Evolutionary conservation across 2,113 vertebrate genomes (phyloP), one percentile per base, ranked within the genome.

Genomic region (Propithecus coquereli): DNA sequence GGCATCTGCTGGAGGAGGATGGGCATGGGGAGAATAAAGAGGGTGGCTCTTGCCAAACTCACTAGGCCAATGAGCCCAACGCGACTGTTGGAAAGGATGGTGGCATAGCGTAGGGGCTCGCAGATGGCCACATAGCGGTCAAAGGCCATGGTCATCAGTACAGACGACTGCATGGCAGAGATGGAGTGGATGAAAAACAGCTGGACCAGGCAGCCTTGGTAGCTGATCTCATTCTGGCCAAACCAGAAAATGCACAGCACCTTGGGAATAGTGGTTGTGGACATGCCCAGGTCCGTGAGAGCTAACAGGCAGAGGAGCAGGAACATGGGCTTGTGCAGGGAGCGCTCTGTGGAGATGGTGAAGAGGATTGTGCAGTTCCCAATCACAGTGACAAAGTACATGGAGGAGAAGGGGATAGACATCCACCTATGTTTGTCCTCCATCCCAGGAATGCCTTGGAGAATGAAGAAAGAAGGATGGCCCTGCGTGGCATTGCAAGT

Each of bases 121-220:
- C 96, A 98, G 25, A 97, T 98, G 76, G 97, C 98, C 74, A 97
- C 94, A 1, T 98, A 98, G 16, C 95, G 94, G 34, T 98, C 98
- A 81, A 97, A 93, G 13, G 97, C 97, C 95, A 98, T 96, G 37
- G 86, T 93, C 84, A 95, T 90, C 61, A 97, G 82, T 50, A 98
- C 40, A 37, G 96, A 84, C 17, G 98, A 98, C 90, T 98, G 96
- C 57, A 92, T 81, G 16, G 14, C 97, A 0, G 98, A 97, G 16
- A 98, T 95, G 91, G 85, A 96, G 57, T 98, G 98, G 85, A 98
- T 98, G 96, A 98, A 97, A 82, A 98, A 98, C 54, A 98, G 22
- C 91, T 98, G 98, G 20, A 47, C 54, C 17, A 98, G 93, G 82
- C 98, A 98, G 27, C 92, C 96, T 25, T 86, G 70, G 3, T 90